These are phyloP conservation scores for Tetragonula clypearis DNA, from an alignment of 1,140 invertebrate genomes.

Conservation along the genomic window DNA sequence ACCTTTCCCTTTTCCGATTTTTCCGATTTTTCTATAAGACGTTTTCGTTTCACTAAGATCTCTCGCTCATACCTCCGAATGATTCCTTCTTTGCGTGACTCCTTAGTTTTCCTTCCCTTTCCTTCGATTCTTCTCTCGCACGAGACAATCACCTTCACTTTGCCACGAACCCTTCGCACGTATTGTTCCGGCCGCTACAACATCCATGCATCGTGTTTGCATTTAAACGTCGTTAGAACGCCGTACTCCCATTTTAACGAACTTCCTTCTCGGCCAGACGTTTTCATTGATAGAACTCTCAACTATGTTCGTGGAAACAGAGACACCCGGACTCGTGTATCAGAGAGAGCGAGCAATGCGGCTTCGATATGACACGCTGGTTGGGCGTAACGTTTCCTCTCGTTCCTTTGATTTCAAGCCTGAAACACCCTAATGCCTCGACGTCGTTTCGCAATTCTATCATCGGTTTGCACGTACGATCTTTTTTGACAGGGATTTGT, in stretches of 20 bases:
- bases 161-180: constrained; percentile 33
- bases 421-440: neutral
- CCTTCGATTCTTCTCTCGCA: neutral
- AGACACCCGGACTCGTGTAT: neutral
- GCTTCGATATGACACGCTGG: constrained; percentile 2
- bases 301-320: constrained; percentile 37
- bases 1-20: neutral
- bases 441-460: constrained; percentile 12
- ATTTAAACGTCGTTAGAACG: neutral
- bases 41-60: constrained; percentile 1
- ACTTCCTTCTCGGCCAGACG: neutral
- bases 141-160: constrained; percentile 42
- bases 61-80: constrained; percentile 20
- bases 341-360: neutral
- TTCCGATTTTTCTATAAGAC: neutral
- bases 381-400: constrained; percentile 40
- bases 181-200: constrained; percentile 24
- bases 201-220: constrained; percentile 25
- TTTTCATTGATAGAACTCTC: neutral
- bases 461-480: neutral
- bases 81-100: neutral
- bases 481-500: constrained; percentile 11
- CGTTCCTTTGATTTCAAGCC: neutral
- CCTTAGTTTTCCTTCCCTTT: neutral
- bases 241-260: neutral